Percentiles rank a stretch among this genome's conserved stretches.
Conservation (phyloP, 1,140 invertebrate genomes). For the Papilio polyxenes region DNA sequence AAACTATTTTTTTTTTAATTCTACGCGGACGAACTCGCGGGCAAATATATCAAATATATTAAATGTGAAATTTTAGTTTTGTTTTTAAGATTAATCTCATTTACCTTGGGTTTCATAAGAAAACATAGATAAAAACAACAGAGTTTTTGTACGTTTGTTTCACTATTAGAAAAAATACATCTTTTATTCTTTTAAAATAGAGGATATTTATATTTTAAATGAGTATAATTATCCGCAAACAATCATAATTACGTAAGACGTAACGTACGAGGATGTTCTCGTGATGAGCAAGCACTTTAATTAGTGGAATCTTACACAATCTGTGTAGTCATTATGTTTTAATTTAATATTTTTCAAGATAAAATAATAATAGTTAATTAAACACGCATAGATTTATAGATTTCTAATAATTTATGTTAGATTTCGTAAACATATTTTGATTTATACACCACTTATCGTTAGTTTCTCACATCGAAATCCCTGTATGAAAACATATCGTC, state of each 20-base stretch:
- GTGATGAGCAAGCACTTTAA: constrained; percentile 9
- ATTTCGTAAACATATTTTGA: background rate
- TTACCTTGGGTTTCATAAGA: too few species aligned
- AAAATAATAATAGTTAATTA: background rate
- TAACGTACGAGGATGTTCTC: background rate
- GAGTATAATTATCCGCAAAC: constrained; percentile 11
- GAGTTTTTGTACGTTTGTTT: too few species aligned
- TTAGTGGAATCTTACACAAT: constrained; percentile 4
- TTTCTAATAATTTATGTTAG: background rate
- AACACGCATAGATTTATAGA: background rate
- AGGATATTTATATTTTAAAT: background rate
- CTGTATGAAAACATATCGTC: too few species aligned
- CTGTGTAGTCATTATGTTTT: constrained; percentile 12
- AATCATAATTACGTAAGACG: constrained; percentile 13
- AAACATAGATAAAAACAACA: too few species aligned
- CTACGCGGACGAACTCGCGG: too few species aligned
- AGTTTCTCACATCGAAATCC: too few species aligned
- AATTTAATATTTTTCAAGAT: background rate
- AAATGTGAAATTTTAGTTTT: too few species aligned
- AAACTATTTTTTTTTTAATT: too few species aligned
- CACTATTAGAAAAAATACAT: background rate
- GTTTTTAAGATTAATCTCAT: too few species aligned
- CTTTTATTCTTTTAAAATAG: background rate
- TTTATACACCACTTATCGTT: background rate
- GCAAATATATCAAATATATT: too few species aligned